Evolutionary conservation across 2,797 vertebrate species (phyloP).

Genomic region (Tympanoctomys barrerae): DNA sequence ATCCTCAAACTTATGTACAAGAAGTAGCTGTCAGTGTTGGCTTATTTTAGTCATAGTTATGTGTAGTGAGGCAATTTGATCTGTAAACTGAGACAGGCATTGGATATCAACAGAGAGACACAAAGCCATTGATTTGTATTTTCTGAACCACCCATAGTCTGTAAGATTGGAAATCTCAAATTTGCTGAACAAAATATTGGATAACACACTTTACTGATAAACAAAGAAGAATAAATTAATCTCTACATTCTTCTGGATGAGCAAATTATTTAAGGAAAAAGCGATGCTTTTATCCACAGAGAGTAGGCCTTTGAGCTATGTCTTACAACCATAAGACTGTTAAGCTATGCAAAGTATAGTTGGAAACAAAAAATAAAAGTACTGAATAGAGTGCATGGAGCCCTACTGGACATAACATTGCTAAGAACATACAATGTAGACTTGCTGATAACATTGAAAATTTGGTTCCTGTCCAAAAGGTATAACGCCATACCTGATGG

Average conservation of each 20-base stretch:
- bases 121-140: neutral
- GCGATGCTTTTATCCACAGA: neutral
- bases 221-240: neutral
- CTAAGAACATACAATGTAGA: neutral
- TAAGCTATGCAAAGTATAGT: neutral
- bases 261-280: neutral
- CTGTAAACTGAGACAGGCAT: neutral
- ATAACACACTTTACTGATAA: neutral
- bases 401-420: neutral
- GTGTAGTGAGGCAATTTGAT: neutral
- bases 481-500: neutral
- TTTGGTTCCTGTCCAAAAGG: neutral
- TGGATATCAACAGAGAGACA: neutral
- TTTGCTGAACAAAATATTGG: neutral
- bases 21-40: neutral
- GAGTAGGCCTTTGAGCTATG: neutral
- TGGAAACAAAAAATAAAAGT: neutral
- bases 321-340: conserved; percentile 12
- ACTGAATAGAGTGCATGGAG: neutral
- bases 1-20: neutral
- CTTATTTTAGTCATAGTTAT: neutral
- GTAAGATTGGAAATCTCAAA: neutral
- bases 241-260: neutral
- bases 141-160: neutral
- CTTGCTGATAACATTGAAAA: neutral